phyloP scores from a whole-genome alignment of 2,797 vertebrate species.

The Valencia hispanica region DNA sequence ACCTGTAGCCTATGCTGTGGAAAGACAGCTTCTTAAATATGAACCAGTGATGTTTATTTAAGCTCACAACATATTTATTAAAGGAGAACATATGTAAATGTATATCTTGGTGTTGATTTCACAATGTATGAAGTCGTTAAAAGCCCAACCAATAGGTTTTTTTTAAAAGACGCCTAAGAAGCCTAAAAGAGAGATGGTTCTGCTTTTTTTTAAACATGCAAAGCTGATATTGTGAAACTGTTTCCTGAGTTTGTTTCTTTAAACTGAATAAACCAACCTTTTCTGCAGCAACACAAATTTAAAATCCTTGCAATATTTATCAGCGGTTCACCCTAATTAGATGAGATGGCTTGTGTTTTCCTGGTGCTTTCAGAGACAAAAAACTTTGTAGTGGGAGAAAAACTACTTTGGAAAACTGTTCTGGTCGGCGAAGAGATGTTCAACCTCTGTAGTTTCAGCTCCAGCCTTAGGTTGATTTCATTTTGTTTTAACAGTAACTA shows the following conservation, averaged over 20 bases:
- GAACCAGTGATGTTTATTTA: neutral
- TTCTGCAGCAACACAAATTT: too few relatives aligned
- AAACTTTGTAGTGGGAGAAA: neutral
- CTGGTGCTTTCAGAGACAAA: neutral
- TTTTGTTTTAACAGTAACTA: neutral
- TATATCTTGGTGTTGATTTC: neutral
- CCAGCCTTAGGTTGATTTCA: neutral
- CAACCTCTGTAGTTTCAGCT: neutral
- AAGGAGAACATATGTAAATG: neutral
- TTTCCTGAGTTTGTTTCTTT: neutral
- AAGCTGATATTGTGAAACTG: neutral
- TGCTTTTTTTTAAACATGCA: neutral
- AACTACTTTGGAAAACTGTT: neutral
- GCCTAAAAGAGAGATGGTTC: neutral
- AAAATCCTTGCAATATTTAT: neutral
- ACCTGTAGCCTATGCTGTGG: neutral
- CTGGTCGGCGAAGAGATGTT: neutral
- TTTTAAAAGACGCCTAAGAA: neutral
- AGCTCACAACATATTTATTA: neutral
- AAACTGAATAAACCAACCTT: neutral
- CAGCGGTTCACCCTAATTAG: neutral
- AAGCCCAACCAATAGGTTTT: neutral
- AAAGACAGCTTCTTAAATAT: neutral
- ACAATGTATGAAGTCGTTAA: neutral
- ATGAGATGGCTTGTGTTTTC: neutral